Conservation (phyloP, 2,113 vertebrate genomes). For the Ctenomys sociabilis region DNA sequence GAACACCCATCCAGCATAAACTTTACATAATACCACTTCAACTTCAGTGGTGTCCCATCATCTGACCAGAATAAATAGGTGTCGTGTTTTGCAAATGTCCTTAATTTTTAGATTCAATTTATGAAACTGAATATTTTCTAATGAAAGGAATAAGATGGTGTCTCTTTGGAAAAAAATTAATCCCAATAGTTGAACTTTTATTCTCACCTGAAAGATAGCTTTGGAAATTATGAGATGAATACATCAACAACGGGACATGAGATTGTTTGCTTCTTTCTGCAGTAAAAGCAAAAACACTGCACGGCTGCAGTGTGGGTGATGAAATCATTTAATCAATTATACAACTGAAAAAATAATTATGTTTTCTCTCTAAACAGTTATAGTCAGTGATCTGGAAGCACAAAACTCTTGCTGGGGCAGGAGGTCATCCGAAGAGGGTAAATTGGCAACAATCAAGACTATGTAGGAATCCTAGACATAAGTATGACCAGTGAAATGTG, state of each 20-base stretch:
- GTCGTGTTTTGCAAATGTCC: not conserved
- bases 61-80: constrained; percentile 18
- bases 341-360: not conserved
- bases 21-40: not conserved
- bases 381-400: not conserved
- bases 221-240: not conserved
- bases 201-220: not conserved
- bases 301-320: too few species aligned
- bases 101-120: constrained; percentile 35
- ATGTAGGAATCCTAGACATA: not conserved
- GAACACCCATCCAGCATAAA: constrained; percentile 54
- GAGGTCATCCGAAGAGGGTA: not conserved
- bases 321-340: not conserved
- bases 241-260: not conserved
- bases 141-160: not conserved
- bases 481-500: not conserved
- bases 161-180: not conserved
- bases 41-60: not conserved
- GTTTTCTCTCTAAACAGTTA: not conserved
- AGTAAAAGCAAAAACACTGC: not conserved
- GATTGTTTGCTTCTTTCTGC: not conserved
- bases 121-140: constrained; percentile 22
- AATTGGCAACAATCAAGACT: not conserved
- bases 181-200: not conserved
- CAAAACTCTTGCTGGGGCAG: not conserved